Conservation (phyloP, 2,797 vertebrate species). For the Poecilia wingei region DNA sequence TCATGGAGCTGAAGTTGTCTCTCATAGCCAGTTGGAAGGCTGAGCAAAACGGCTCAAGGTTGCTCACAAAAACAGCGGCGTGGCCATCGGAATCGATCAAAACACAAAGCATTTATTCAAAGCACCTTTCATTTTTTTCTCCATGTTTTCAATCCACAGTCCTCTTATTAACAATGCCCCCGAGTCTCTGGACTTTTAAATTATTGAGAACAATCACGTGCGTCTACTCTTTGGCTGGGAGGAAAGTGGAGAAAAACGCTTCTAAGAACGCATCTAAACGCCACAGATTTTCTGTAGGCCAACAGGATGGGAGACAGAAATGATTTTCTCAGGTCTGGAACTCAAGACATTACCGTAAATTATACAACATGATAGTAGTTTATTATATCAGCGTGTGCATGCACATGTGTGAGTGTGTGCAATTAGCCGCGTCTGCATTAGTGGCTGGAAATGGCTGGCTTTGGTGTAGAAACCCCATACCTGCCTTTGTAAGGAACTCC, state of each 20-base stretch:
- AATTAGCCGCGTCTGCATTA: conserved; percentile 22
- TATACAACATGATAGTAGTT: conserved; percentile 34
- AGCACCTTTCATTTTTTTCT: conserved; percentile 45
- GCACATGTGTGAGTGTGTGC: conserved; percentile 21
- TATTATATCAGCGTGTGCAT: conserved; percentile 9
- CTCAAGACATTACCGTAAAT: conserved; percentile 21
- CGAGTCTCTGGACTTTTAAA: conserved; percentile 39
- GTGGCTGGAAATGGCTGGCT: conserved; percentile 47
- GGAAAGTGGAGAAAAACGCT: conserved; percentile 15
- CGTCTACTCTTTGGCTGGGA: neutral
- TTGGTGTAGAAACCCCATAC: conserved; percentile 23
- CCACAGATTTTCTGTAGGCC: conserved; percentile 18
- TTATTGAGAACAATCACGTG: conserved; percentile 19
- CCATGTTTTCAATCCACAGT: conserved; percentile 34
- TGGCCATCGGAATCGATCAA: conserved; percentile 24
- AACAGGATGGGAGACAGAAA: conserved; percentile 21
- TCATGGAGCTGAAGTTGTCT: conserved; percentile 52
- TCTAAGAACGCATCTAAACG: conserved; percentile 2
- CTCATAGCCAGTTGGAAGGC: conserved; percentile 62
- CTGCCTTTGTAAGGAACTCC: conserved; percentile 40
- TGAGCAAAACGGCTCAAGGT: conserved; percentile 63
- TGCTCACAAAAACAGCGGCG: conserved; percentile 41
- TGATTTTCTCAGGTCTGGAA: conserved; percentile 42
- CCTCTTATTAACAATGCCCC: conserved; percentile 35
- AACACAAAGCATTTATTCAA: conserved; percentile 12